Conservation (phyloP, 2,113 vertebrate genomes). For the Chionomys nivalis region DNA sequence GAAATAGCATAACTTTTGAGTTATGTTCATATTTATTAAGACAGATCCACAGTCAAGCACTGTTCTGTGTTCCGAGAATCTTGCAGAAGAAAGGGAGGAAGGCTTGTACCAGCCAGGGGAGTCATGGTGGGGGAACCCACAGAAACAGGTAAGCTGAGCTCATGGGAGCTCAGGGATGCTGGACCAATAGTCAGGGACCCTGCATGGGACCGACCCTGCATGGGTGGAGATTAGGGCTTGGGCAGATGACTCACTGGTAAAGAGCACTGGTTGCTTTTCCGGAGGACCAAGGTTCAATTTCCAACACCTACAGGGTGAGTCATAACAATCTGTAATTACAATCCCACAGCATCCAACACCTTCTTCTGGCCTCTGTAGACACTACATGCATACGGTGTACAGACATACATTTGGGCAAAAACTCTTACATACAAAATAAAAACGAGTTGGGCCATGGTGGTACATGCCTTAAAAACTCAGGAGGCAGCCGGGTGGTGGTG, state of each 20-base stretch:
- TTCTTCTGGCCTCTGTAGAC: neutral
- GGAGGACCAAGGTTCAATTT: neutral
- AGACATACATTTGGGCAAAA: neutral
- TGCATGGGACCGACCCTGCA: no score
- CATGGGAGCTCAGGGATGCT: no score
- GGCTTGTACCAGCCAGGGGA: no score
- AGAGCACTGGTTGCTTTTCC: neutral
- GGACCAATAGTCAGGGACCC: no score
- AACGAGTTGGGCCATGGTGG: neutral
- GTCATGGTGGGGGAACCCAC: no score
- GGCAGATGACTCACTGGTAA: neutral
- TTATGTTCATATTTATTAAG: conserved; percentile 18
- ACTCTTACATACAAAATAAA: neutral
- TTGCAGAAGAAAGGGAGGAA: no score
- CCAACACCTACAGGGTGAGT: neutral
- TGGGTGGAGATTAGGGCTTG: neutral
- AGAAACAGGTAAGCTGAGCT: no score
- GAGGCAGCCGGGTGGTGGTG: no score
- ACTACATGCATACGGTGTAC: neutral
- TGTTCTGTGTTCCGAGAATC: no score
- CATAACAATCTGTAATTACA: neutral
- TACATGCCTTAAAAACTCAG: no score
- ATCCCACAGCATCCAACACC: neutral
- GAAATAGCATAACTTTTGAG: conserved; percentile 7
- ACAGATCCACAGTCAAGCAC: neutral